phyloP scores from a whole-genome alignment of 1,140 invertebrate species.

The Cotesia typhae region DNA sequence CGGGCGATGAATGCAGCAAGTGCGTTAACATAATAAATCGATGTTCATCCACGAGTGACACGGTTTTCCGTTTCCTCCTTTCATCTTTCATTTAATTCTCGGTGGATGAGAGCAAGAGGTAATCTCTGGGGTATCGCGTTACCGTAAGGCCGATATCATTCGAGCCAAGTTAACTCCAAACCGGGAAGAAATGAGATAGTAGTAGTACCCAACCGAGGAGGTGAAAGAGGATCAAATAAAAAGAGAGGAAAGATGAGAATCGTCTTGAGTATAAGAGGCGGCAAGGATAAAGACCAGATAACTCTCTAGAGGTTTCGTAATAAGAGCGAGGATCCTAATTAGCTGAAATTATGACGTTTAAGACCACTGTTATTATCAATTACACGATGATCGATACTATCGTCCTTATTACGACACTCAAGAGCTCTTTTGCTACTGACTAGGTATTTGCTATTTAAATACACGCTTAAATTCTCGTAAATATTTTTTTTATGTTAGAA shows the following conservation, averaged over 20 bases:
- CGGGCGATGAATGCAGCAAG: background rate
- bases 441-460: too few relatives aligned
- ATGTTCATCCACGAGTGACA: conserved; percentile 23
- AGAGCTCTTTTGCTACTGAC: too few relatives aligned
- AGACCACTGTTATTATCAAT: conserved; percentile 58
- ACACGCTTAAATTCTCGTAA: too few relatives aligned
- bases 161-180: too few relatives aligned
- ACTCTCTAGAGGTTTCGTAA: conserved; percentile 45
- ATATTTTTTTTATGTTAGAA: too few relatives aligned
- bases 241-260: conserved; percentile 7
- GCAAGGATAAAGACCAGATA: conserved; percentile 45
- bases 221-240: background rate
- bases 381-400: conserved; percentile 53
- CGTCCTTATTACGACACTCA: conserved; percentile 21
- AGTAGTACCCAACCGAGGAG: background rate
- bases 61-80: conserved; percentile 20
- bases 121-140: too few relatives aligned
- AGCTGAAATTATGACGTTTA: conserved; percentile 51
- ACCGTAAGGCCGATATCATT: too few relatives aligned
- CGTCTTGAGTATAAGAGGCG: conserved; percentile 23
- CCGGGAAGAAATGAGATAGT: conserved; percentile 6
- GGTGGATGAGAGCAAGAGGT: too few relatives aligned
- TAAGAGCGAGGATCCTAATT: conserved; percentile 54
- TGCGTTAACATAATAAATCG: conserved; percentile 1
- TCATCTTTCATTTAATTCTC: conserved; percentile 25